phyloP scores from a whole-genome alignment of 2,888 invertebrate genomes.

The Schizaphis graminum region DNA sequence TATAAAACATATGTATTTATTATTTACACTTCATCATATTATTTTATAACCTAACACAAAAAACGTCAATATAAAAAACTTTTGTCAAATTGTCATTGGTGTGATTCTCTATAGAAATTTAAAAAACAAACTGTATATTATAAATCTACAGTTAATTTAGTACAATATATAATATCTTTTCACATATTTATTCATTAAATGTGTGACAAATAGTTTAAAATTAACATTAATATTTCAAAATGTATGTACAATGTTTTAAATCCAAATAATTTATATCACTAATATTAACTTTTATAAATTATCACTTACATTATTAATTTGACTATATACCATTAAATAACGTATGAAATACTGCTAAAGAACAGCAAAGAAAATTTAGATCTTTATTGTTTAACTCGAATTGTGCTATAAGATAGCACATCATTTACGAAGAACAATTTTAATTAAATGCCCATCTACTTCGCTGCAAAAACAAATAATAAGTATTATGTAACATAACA shows the following conservation, averaged over 20 bases:
- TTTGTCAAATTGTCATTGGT: not conserved
- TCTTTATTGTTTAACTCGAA: not conserved
- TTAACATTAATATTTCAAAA: not conserved
- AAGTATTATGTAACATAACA: not conserved
- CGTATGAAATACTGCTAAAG: not conserved
- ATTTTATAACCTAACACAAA: not conserved
- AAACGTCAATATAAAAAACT: not conserved
- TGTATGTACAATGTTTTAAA: not conserved
- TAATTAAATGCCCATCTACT: not conserved
- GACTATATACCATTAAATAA: not conserved
- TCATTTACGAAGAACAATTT: not conserved
- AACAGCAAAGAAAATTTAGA: not conserved
- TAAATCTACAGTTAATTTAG: not conserved
- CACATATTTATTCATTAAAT: not conserved
- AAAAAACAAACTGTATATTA: not conserved
- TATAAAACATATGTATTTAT: too few relatives aligned
- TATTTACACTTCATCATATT: not conserved
- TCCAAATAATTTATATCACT: not conserved
- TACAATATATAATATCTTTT: not conserved
- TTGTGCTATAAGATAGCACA: not conserved
- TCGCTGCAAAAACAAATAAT: not conserved
- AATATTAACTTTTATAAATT: not conserved
- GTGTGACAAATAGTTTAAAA: not conserved
- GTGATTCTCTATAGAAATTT: not conserved
- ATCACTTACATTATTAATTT: not conserved